Conservation (phyloP, 2,797 vertebrate genomes). For the Hydrophis major region DNA sequence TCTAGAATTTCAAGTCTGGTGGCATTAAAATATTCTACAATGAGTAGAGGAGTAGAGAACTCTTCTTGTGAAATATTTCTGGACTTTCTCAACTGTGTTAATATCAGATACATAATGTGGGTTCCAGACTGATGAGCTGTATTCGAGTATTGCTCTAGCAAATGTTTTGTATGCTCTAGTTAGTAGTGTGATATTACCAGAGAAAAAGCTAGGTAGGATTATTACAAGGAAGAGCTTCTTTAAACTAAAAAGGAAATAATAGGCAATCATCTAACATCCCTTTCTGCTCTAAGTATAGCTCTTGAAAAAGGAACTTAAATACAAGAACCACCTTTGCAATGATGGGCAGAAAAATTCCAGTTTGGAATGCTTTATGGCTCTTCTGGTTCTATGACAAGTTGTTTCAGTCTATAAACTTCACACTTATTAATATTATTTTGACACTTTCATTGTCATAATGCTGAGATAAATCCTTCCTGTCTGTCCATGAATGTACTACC, state of each 20-base stretch:
- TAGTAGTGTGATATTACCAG: too few species aligned
- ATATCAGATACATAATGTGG: too few species aligned
- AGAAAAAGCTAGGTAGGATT: not conserved
- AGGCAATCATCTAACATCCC: not conserved
- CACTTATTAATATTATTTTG: not conserved
- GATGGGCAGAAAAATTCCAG: not conserved
- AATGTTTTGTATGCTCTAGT: too few species aligned
- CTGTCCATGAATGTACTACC: not conserved
- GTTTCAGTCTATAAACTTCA: not conserved
- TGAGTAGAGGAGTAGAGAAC: too few species aligned
- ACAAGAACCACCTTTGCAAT: not conserved
- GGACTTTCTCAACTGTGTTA: too few species aligned
- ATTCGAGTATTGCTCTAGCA: too few species aligned
- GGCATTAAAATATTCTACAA: too few species aligned
- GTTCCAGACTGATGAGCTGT: too few species aligned
- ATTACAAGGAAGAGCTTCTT: too few species aligned
- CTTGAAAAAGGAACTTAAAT: not conserved
- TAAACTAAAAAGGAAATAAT: not conserved
- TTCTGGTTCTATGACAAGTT: not conserved
- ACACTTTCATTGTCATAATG: not conserved
- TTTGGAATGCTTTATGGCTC: not conserved
- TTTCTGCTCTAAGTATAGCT: not conserved
- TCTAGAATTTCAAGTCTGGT: too few species aligned
- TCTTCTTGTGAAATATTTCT: too few species aligned
- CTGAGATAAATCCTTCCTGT: not conserved